Base-by-base conservation (phyloP, 2,797 vertebrate genomes). In the Parambassis ranga region DNA sequence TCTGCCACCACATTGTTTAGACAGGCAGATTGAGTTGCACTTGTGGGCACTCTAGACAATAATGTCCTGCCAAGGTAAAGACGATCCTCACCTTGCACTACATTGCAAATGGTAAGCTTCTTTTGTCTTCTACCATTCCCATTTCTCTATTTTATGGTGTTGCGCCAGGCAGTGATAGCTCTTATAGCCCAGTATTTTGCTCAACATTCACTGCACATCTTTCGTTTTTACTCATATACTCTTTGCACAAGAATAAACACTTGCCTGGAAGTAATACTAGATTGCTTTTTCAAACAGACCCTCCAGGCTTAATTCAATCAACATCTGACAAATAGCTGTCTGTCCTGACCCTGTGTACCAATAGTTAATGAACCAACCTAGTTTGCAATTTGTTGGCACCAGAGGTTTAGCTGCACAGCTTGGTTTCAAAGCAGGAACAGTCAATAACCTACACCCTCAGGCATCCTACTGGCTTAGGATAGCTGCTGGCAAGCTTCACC, bases 321-420 rank as follows among this genome's bases (percentile, higher is more conserved):
- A 35, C 68, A 44, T 70, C 31, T 60, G 55, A 77, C 44, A 43
- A 65, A 72, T 22, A 24, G 44, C 39, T 18, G 48, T 53, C 37
- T 62, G 10, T 36, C 26, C 57, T 67, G 56, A 77, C 65, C 49
- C 24, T 4, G 14, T 41, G 33, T 16, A 50, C 66, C 5, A 14
- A 23, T 49, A 57, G 36, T 51, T 79, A 81, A 78, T 78, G 73
- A 76, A 72, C 61, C 63, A 65, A 47, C 66, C 72, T 47, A 58
- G 44, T 82, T 80, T 72, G 22, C 65, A 70, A 62, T 52, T 55
- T 44, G 56, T 63, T 35, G 42, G 35, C 62, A 57, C 58, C 65
- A 77, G 58, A 68, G 66, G 59, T 71, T 68, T 51, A 61, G 49
- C 44, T 61, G 49, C 24, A 3, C 35, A 23, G 42, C 60, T 37